Evolutionary conservation across 2,113 vertebrate species (phyloP), one percentile per base, ranked within the genome.

Genomic region (Osmerus eperlanus): DNA sequence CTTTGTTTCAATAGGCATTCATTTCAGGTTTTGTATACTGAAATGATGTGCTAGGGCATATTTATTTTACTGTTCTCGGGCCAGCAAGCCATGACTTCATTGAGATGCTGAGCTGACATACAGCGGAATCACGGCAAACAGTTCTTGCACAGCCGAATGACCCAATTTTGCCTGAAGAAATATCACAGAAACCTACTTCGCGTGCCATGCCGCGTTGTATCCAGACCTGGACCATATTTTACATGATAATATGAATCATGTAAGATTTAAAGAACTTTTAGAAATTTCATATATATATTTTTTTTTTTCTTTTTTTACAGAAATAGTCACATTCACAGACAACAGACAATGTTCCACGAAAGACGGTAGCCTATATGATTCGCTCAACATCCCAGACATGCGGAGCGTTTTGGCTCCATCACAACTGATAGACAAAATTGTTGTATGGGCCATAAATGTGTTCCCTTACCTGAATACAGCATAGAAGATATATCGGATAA

Each of bases 161-260:
- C 91, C 91, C 90, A 90, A 81, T 90, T 92, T 87, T 83, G 36
- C 64, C 80, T 19, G 73, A 72, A 85, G 87, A 81, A 61, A 77
- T 66, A 81, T 64, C 71, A 65, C 70, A 56, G 65, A 72, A 56
- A 55, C 28, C 59, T 29, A 72, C 71, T 65, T 19, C 53, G 71
- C 68, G 58, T 71, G 75, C 67, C 77, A 75, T 68, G 32, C 14
- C 75, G 52, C 58, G 70, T 63, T 77, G 21, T 73, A 41, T 67
- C 56, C 6, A 13, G 13, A n/a, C 16, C 5, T 19, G 54, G 0
- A 51, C 25, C 29, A 58, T 29, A 18, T 19, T 21, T 28, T 12
- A 25, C 1, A 14, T 3, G 62, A 15, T 56, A 14, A 51, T 12
- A 12, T 32, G 29, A 14, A 73, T 21, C 14, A 18, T 15, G 14